Evolutionary conservation across 2,113 vertebrate genomes (phyloP).

Genomic region (Choloepus hoffmanni): DNA sequence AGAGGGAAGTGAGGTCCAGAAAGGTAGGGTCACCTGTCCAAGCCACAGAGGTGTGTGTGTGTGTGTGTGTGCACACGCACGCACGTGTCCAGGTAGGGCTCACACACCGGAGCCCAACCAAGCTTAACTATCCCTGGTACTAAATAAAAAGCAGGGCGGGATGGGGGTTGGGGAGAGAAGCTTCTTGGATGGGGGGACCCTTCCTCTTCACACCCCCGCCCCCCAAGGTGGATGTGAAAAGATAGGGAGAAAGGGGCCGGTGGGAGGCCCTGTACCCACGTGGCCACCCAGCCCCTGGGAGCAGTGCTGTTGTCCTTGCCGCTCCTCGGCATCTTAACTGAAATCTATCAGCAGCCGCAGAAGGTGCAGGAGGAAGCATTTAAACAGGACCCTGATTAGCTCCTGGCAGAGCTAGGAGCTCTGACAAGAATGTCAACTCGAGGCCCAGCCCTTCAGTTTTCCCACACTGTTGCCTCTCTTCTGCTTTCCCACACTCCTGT

Average conservation of each 20-base stretch:
- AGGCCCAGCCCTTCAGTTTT: background rate
- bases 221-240: background rate
- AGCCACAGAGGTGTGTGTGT: background rate
- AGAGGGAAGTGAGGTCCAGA: background rate
- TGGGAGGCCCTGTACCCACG: background rate
- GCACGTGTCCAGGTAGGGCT: background rate
- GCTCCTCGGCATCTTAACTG: constrained; percentile 73
- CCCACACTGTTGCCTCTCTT: background rate
- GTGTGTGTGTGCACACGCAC: too few species aligned
- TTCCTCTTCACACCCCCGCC: background rate
- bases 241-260: background rate
- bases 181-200: background rate
- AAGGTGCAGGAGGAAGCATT: constrained; percentile 53
- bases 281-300: background rate
- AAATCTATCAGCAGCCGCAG: constrained; percentile 59
- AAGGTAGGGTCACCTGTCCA: background rate
- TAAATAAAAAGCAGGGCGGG: background rate
- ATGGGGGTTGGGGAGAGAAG: background rate
- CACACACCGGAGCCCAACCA: accelerated
- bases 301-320: accelerated
- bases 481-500: accelerated
- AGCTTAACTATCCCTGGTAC: background rate
- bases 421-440: constrained; percentile 63
- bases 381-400: constrained; percentile 58
- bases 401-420: constrained; percentile 41